Conservation (phyloP, 2,797 vertebrate species). For the Synanceia verrucosa region DNA sequence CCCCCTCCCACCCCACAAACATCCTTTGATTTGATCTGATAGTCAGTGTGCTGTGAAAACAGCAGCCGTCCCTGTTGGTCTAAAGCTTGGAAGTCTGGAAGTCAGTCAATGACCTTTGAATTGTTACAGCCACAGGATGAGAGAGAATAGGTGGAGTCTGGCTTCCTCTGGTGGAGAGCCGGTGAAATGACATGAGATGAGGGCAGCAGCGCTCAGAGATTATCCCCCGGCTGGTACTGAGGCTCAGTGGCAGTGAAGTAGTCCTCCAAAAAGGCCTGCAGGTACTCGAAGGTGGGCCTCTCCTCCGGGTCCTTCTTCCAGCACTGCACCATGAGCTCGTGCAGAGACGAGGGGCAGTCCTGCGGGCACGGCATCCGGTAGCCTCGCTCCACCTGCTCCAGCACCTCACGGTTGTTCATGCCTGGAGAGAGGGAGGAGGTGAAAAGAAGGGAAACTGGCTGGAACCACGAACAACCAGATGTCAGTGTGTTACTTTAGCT, state of each 20-base stretch:
- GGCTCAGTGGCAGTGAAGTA: constrained; percentile 99
- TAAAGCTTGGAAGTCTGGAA: constrained; percentile 57
- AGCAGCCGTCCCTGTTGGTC: constrained; percentile 13
- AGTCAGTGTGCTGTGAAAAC: constrained; percentile 43
- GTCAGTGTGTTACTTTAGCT: background rate
- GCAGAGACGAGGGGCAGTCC: constrained; percentile 97
- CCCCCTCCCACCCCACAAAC: constrained; percentile 20
- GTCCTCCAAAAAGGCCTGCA: constrained; percentile 99
- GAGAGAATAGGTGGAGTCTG: constrained; percentile 41
- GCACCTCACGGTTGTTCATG: constrained; percentile 99
- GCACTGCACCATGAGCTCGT: constrained; percentile 99
- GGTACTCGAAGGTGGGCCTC: constrained; percentile 97
- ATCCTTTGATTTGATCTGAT: constrained; percentile 61
- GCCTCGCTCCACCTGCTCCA: constrained; percentile 98
- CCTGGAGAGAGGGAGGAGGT: constrained; percentile 74
- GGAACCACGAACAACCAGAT: background rate
- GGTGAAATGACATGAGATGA: constrained; percentile 54
- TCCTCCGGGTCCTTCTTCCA: constrained; percentile 99
- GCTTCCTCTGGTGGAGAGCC: constrained; percentile 65
- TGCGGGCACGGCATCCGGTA: constrained; percentile 98
- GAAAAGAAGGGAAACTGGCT: background rate
- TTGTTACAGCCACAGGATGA: constrained; percentile 53
- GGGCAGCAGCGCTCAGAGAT: constrained; percentile 86
- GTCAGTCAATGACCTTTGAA: constrained; percentile 59
- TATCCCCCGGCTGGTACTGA: constrained; percentile 98